phyloP scores from a whole-genome alignment of 2,797 vertebrate species.

The Schizothorax lantsangensis region DNA sequence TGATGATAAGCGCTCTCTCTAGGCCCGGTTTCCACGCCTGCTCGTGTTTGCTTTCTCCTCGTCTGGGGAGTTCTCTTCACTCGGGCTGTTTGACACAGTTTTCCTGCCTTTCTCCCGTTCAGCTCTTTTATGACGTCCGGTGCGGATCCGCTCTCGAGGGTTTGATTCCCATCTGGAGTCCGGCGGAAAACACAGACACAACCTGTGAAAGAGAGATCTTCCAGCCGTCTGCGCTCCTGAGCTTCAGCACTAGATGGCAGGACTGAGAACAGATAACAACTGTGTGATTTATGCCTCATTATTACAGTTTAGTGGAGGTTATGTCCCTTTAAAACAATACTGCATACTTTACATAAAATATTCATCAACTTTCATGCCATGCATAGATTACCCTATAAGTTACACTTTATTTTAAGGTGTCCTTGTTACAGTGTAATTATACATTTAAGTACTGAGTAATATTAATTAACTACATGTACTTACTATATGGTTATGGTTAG shows the following conservation, averaged over 20 bases:
- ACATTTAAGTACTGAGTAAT: too few relatives aligned
- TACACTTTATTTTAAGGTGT: neutral
- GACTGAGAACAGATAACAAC: slow-evolving; percentile 62
- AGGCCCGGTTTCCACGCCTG: slow-evolving; percentile 68
- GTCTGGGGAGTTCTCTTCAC: slow-evolving; percentile 85
- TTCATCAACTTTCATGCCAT: neutral
- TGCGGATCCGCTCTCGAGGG: slow-evolving; percentile 77
- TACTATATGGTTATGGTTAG: neutral
- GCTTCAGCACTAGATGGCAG: slow-evolving; percentile 84
- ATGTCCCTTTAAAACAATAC: neutral
- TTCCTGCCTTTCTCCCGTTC: slow-evolving; percentile 81
- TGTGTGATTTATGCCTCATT: neutral
- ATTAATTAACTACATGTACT: neutral
- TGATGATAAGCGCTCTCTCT: slow-evolving; percentile 53
- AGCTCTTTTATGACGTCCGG: slow-evolving; percentile 83
- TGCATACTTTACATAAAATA: too few relatives aligned
- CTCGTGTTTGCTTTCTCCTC: slow-evolving; percentile 64
- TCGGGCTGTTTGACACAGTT: slow-evolving; percentile 85
- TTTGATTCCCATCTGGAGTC: slow-evolving; percentile 78
- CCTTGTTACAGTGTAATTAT: neutral
- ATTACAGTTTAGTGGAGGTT: neutral
- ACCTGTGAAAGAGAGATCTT: slow-evolving; percentile 64
- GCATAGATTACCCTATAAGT: neutral
- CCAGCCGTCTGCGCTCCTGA: slow-evolving; percentile 56
- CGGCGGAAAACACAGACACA: neutral